Evolutionary conservation across 2,888 invertebrate genomes (phyloP), one percentile per base, ranked within the genome.

Genomic region (Heliconius erato): DNA sequence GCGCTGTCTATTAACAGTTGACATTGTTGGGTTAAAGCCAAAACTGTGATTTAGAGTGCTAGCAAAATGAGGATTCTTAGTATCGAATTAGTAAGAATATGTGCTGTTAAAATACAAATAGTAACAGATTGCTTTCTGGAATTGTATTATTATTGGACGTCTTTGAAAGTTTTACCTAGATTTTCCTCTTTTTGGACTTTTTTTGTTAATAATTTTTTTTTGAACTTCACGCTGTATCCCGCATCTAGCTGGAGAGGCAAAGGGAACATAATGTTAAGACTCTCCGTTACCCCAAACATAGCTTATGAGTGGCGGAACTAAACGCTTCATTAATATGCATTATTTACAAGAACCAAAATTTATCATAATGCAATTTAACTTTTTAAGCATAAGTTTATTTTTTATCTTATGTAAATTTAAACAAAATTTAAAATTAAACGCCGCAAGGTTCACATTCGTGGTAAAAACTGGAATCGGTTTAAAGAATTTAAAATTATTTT

Each of bases 1-100:
- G 94, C 92, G 89, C 90, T 91, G 93, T 94, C 95, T 94, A 93
- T 95, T 94, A 94, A 91, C 92, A 91, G 93, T 92, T 94, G 95
- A 94, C 94, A 92, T 91, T 92, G 91, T 93, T 94, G 94, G 92
- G 92, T 86, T 90, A 86, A 89, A 90, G 94, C 92, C 94, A 94
- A 93, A 80, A 90, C 90, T 88, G 88, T 89, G 89, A 89, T 87
- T 88, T 86, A 88, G 86, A 59, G 74, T 54, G 79, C 81, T 84
- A 81, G 77, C 79, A 67, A 82, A 82, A 82, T 72, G 65, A 74
- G 74, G 81, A 74, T 85, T 83, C 83, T 81, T 26, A 28, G 82
- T 82, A 83, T 80, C 28, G 78, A 59, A 80, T 78, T 79, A 69
- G 67, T 82, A 67, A 65, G 59, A 69, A 78, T 78, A 63, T 63